Evolutionary conservation across 2,888 invertebrate species (phyloP).

Genomic region (Tipula lateralis): DNA sequence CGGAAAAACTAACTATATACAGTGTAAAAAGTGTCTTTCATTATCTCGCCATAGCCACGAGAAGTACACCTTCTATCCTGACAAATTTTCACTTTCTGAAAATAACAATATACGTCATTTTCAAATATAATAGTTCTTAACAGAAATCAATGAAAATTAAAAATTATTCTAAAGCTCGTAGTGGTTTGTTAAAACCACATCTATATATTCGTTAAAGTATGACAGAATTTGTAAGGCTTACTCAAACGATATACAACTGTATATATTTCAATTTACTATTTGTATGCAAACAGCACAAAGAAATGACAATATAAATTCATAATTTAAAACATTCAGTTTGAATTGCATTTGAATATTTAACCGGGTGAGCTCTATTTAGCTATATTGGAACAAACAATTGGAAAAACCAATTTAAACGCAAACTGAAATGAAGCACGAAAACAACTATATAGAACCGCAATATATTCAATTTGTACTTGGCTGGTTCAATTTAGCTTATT

Average conservation of each 20-base stretch:
- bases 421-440: neutral
- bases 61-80: no score
- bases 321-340: neutral
- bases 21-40: no score
- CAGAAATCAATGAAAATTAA: no score
- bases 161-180: no score
- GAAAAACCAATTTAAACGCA: neutral
- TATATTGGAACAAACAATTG: neutral
- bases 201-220: no score
- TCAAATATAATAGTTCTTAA: no score
- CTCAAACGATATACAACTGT: neutral
- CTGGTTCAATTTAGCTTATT: neutral
- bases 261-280: neutral
- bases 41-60: no score
- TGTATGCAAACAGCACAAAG: neutral
- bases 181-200: no score
- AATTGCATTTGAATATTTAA: neutral
- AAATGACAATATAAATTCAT: neutral
- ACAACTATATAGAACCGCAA: neutral
- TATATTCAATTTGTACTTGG: neutral
- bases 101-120: no score
- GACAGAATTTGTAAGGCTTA: no score
- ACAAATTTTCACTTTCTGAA: no score
- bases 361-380: neutral
- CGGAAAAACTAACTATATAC: no score